These are phyloP conservation scores for Leucophora obtusa DNA, from an alignment of 2,888 invertebrate genomes.

Conservation along the genomic window DNA sequence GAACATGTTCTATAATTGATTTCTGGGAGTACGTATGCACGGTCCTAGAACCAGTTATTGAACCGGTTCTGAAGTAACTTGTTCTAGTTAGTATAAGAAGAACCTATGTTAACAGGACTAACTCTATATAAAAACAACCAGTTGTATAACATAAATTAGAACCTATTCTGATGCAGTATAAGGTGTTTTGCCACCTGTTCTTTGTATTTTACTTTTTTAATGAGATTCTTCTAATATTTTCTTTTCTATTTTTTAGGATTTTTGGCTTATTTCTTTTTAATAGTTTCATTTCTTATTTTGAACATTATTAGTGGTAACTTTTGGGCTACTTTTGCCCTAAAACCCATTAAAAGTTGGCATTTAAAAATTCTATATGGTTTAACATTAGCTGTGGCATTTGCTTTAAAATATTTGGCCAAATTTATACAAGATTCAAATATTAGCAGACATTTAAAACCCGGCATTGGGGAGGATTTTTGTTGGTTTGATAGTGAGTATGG, in stretches of 20 bases:
- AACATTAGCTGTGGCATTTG: constrained; percentile 66
- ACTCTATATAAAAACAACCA: no score
- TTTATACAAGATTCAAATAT: constrained; percentile 71
- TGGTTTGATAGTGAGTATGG: constrained; percentile 71
- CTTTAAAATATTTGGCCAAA: constrained; percentile 68
- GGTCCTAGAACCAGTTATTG: no score
- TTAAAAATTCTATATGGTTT: constrained; percentile 67
- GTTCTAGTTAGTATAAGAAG: no score
- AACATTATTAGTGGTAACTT: constrained; percentile 72
- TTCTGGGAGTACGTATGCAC: no score
- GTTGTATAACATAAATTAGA: no score
- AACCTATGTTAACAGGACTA: no score
- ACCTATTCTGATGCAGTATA: no score
- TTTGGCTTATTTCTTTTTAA: constrained; percentile 71
- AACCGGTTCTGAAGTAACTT: no score
- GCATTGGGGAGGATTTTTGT: constrained; percentile 73
- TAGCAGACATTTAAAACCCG: constrained; percentile 69
- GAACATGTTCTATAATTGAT: no score
- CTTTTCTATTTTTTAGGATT: constrained; percentile 66
- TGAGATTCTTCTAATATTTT: no score
- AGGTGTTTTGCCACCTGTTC: no score
- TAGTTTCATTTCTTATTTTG: constrained; percentile 71
- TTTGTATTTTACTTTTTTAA: no score
- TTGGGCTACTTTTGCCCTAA: constrained; percentile 68
- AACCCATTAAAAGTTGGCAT: constrained; percentile 68